These are phyloP conservation scores for Cabera pusaria DNA, from an alignment of 2,888 invertebrate species.

Conservation along the genomic window DNA sequence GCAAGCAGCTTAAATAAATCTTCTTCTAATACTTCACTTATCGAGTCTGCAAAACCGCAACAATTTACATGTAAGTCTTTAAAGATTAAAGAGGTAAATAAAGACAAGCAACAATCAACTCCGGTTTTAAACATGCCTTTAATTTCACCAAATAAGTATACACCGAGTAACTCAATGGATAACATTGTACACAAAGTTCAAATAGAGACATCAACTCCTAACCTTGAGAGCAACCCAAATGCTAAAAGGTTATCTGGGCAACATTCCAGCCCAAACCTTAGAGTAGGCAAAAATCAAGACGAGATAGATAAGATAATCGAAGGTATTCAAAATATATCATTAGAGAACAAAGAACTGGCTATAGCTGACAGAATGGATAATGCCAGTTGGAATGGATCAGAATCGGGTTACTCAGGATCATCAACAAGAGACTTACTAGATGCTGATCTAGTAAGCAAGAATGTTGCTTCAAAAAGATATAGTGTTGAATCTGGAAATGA, in stretches of 20 bases:
- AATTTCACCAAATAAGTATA: conserved; percentile 7
- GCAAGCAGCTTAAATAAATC: conserved; percentile 11
- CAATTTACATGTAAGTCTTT: conserved; percentile 20
- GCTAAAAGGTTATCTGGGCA: conserved; percentile 3
- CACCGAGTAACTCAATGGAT: conserved; percentile 11
- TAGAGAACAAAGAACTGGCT: conserved; percentile 35
- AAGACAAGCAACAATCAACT: conserved; percentile 2
- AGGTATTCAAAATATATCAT: conserved; percentile 37
- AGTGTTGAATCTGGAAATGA: conserved; percentile 26
- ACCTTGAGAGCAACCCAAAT: conserved; percentile 27
- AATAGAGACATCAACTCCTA: conserved; percentile 53
- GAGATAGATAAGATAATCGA: conserved; percentile 34
- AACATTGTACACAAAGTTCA: conserved; percentile 43
- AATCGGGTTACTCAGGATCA: conserved; percentile 59
- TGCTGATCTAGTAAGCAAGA: conserved; percentile 33
- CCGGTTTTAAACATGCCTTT: conserved; percentile 6
- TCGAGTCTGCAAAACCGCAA: conserved; percentile 8
- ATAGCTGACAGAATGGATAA: conserved; percentile 44
- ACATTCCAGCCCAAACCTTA: conserved; percentile 15
- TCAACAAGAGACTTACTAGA: conserved; percentile 47
- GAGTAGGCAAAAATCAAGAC: conserved; percentile 27
- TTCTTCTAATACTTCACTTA: conserved; percentile 7
- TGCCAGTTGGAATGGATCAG: conserved; percentile 53
- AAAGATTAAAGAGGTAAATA: conserved; percentile 17
- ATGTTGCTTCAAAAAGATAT: conserved; percentile 22